Evolutionary conservation across 1,140 invertebrate genomes (phyloP).

Genomic region (Hylaeus anthracinus): DNA sequence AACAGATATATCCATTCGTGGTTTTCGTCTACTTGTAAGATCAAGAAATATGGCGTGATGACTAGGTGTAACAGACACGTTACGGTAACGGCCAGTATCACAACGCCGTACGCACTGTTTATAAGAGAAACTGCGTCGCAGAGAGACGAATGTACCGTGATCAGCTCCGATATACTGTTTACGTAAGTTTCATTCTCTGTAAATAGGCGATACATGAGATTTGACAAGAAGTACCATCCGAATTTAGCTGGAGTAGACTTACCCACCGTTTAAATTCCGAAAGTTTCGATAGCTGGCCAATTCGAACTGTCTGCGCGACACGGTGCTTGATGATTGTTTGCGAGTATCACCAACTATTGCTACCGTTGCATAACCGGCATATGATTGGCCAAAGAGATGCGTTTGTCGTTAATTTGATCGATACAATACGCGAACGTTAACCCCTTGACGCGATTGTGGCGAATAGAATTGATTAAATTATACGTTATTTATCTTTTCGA

Average conservation of each 20-base stretch:
- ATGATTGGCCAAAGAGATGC: neutral
- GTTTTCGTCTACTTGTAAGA: conserved; percentile 82
- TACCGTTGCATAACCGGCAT: neutral
- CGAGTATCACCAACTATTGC: neutral
- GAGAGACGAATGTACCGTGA: conserved; percentile 71
- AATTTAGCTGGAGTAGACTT: neutral
- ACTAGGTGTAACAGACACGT: conserved; percentile 87
- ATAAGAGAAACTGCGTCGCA: conserved; percentile 71
- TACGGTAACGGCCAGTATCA: conserved; percentile 83
- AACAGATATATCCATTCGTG: conserved; percentile 75
- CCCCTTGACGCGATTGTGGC: too few relatives aligned
- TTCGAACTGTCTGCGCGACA: neutral
- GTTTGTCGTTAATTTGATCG: neutral
- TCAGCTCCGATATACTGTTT: conserved; percentile 67
- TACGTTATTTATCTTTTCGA: too few relatives aligned
- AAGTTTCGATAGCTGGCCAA: neutral
- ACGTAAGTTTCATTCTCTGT: conserved; percentile 60
- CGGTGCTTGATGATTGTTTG: neutral
- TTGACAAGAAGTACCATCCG: neutral
- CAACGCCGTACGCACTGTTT: conserved; percentile 82
- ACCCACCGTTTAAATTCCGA: neutral
- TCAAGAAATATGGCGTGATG: conserved; percentile 87
- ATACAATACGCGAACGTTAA: neutral
- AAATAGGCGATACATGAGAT: neutral
- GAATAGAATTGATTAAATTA: too few relatives aligned